Evolutionary conservation across 2,113 vertebrate genomes (phyloP).

Genomic region (Corythornis madagascariensis): DNA sequence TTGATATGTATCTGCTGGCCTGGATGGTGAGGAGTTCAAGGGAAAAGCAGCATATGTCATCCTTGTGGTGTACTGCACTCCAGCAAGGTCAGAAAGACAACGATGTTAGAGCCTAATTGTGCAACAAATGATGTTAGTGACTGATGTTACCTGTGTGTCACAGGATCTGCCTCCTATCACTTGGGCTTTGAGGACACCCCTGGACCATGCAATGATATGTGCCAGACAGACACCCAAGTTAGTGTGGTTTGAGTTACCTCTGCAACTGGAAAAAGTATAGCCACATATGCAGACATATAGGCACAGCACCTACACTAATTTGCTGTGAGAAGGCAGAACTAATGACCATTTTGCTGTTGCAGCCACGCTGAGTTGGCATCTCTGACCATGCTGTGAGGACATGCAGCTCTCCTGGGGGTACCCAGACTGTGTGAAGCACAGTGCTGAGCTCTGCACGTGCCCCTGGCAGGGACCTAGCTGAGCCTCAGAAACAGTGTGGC

Average conservation of each 20-base stretch:
- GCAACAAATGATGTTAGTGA: neutral
- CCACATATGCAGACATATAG: rapidly evolving
- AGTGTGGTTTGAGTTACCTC: neutral
- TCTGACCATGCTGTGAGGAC: neutral
- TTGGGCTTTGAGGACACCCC: neutral
- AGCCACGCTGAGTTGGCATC: neutral
- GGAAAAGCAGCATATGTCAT: neutral
- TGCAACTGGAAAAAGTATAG: neutral
- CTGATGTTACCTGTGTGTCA: neutral
- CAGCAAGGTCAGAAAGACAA: neutral
- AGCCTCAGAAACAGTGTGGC: neutral
- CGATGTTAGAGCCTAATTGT: neutral
- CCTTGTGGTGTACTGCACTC: neutral
- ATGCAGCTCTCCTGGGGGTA: neutral
- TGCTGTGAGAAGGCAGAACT: neutral
- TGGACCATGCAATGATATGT: rapidly evolving
- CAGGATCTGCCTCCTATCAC: neutral
- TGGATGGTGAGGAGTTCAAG: neutral
- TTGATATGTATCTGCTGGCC: neutral
- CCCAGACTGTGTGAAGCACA: rapidly evolving
- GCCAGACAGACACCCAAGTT: neutral
- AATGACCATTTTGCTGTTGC: neutral
- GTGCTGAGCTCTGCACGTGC: neutral
- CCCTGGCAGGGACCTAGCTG: neutral
- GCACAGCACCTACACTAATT: neutral